Evolutionary conservation across 2,113 vertebrate species (phyloP).

Genomic region (Pelecanoides urinatrix): DNA sequence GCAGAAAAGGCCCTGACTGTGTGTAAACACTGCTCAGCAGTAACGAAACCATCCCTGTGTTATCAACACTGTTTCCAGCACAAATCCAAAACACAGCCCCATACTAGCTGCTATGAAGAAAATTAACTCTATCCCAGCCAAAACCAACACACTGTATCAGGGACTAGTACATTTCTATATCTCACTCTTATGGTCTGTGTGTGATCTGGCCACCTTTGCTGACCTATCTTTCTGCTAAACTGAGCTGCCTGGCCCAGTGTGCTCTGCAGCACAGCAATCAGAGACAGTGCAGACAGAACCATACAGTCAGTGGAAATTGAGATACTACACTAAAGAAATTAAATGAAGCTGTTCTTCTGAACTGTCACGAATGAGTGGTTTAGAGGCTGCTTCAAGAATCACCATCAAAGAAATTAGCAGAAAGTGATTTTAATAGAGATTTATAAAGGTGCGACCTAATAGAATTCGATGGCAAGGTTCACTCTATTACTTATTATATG

Average conservation of each 20-base stretch:
- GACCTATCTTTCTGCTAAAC: neutral
- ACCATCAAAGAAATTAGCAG: no score
- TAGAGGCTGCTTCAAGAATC: no score
- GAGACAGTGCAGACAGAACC: neutral
- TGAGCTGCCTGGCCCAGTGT: no score
- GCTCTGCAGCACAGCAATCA: neutral
- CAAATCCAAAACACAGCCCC: neutral
- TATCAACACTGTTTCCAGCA: neutral
- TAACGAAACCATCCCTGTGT: neutral
- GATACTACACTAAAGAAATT: neutral
- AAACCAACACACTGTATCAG: accelerated
- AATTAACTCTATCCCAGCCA: neutral
- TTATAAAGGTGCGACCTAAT: no score
- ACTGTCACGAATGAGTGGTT: no score
- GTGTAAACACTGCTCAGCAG: neutral
- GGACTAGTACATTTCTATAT: neutral
- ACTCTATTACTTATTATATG: no score
- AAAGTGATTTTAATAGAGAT: no score
- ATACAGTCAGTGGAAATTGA: neutral
- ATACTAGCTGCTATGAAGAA: neutral
- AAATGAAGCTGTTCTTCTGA: neutral
- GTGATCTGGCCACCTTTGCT: neutral
- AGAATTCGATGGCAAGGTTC: no score
- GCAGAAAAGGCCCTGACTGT: neutral
- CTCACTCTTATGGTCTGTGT: neutral